Base-by-base conservation (phyloP, 2,888 invertebrate species). In the Dicroscelio sp. region DNA sequence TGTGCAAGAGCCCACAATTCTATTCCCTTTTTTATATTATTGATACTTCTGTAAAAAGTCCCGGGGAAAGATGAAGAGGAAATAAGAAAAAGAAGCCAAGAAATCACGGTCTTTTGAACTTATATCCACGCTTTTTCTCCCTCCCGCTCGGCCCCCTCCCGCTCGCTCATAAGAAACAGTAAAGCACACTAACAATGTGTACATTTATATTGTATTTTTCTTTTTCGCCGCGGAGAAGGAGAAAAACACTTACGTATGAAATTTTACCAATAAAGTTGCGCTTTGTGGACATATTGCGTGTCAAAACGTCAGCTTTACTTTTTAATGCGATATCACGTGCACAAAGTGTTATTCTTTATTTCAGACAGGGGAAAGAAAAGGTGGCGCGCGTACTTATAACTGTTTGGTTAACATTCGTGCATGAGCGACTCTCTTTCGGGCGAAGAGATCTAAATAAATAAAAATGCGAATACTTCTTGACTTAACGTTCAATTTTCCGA, bases 161-260 rank as follows among this genome's bases (percentile, higher is more conserved):
- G 60, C 48, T 69, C 78, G 33, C 69, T 43, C 25, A 48, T 43
- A 78, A 65, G 75, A 84, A 76, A 84, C 27, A 71, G 75, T 27
- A 75, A 73, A 86, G 86, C 69, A 60, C 78, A 86, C 76, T 85
- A 85, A 85, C 76, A 85, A 85, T 85, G 76, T 78, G 85, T 76
- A 78, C 85, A 78, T 85, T 85, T 85, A 85, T 85, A 85, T 85
- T 67, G 76, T 67, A 43, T 58, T 78, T 85, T 85, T 85, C 85
- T 85, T 85, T 69, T 78, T 55, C 85, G 58, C 27, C 20, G 58
- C 33, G 20, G 55, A 76, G 43, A 69, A 76, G 58, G 85, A 85
- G 58, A 58, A 76, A 85, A 86, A 78, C 69, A 86, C 85, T 85
- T 85, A 78, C 86, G 78, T 71, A 48, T 69, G 55, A 76, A 65